Conservation (phyloP, 2,888 invertebrate species). For the Luffia ferchaultella region DNA sequence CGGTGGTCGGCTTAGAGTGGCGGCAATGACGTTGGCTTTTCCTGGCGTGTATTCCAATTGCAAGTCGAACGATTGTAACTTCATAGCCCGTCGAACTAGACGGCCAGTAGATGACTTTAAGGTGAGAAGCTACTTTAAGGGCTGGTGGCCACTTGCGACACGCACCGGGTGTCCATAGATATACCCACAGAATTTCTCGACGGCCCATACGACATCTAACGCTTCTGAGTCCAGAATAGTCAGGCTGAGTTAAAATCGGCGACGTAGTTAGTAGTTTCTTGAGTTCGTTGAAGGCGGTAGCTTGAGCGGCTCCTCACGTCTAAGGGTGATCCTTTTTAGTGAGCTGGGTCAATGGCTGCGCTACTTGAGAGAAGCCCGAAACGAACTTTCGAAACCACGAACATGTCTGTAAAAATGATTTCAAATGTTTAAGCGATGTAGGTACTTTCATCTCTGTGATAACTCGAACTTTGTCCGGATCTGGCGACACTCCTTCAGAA, state of each 20-base stretch:
- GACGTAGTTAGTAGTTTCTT: slow-evolving; percentile 15
- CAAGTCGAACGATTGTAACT: slow-evolving; percentile 31
- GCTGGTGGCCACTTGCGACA: slow-evolving; percentile 33
- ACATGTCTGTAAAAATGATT: slow-evolving; percentile 20
- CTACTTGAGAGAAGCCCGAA: slow-evolving; percentile 23
- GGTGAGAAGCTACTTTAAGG: slow-evolving; percentile 32
- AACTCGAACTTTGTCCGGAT: no score
- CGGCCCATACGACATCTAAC: slow-evolving; percentile 27
- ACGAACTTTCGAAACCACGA: slow-evolving; percentile 18
- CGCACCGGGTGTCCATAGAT: slow-evolving; percentile 26
- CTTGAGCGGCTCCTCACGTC: slow-evolving; percentile 17
- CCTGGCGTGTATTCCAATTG: slow-evolving; percentile 32
- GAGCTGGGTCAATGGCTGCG: slow-evolving; percentile 17
- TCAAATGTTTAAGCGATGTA: slow-evolving; percentile 12
- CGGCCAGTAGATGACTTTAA: slow-evolving; percentile 35
- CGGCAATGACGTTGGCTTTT: slow-evolving; percentile 29
- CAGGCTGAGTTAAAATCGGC: slow-evolving; percentile 16
- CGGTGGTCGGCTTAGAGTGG: slow-evolving; percentile 22
- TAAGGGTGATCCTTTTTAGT: slow-evolving; percentile 20
- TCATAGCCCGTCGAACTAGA: slow-evolving; percentile 40
- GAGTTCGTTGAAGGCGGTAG: slow-evolving; percentile 15
- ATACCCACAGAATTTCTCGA: slow-evolving; percentile 33
- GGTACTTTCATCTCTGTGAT: no score
- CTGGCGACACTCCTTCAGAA: no score
- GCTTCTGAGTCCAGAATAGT: slow-evolving; percentile 19